Percentiles rank a stretch among this genome's conserved stretches.
Conservation (phyloP, 2,113 vertebrate genomes). For the Ivindomyrus marchei region DNA sequence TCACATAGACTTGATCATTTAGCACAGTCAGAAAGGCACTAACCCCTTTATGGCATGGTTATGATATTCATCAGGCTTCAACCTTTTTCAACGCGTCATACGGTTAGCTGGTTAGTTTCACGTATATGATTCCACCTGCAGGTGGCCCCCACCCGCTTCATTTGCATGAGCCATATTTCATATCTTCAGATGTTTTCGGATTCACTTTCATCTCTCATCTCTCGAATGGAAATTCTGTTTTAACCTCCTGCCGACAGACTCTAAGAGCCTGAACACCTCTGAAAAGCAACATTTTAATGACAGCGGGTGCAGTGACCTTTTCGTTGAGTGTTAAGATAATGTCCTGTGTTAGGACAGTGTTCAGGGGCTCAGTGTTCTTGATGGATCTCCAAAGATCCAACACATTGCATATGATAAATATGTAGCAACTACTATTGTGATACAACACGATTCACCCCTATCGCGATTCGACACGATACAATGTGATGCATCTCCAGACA, state of each 20-base stretch:
- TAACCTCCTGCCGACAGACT: not conserved
- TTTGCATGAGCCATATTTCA: not conserved
- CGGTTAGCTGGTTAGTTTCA: not conserved
- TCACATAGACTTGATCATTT: not conserved
- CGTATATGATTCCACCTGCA: not conserved
- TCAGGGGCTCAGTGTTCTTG: not conserved
- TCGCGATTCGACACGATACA: not conserved
- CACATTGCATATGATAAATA: not conserved
- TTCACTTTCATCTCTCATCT: not conserved
- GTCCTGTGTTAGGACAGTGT: not conserved
- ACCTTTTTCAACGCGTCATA: not conserved
- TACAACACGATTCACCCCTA: not conserved
- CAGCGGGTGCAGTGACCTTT: not conserved
- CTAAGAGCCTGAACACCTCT: not conserved
- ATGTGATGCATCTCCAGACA: not conserved
- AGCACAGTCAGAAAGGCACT: not conserved
- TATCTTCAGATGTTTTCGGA: not conserved
- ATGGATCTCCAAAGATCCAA: not conserved
- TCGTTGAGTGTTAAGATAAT: not conserved
- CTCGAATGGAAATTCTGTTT: not conserved
- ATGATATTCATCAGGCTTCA: not conserved
- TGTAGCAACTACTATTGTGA: not conserved
- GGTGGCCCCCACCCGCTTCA: not conserved
- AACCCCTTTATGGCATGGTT: not conserved
- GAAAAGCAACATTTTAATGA: not conserved